phyloP scores from a whole-genome alignment of 1,140 invertebrate species.

The Agrypnia vestita region DNA sequence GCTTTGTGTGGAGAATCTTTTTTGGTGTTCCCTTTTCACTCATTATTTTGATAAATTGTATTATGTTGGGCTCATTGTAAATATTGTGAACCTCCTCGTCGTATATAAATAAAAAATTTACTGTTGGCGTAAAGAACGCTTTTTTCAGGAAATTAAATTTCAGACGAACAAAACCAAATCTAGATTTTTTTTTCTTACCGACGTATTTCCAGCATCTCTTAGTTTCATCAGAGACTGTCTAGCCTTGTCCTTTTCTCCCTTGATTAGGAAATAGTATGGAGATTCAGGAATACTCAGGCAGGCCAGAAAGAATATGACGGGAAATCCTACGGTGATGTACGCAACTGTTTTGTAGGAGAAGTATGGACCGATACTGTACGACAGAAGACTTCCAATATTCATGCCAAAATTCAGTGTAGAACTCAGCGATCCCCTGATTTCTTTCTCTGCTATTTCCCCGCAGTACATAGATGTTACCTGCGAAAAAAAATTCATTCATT shows the following conservation, averaged over 20 bases:
- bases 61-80: too few species aligned
- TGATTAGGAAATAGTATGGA: constrained; percentile 67
- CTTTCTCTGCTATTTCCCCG: constrained; percentile 73
- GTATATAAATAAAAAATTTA: too few species aligned
- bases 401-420: constrained; percentile 71
- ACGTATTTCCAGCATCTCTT: constrained; percentile 52
- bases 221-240: constrained; percentile 62
- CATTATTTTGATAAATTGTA: too few species aligned
- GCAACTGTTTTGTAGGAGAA: constrained; percentile 71
- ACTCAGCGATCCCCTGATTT: constrained; percentile 72
- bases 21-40: too few species aligned
- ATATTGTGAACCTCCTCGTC: too few species aligned
- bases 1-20: too few species aligned
- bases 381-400: constrained; percentile 73
- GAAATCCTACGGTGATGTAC: constrained; percentile 69
- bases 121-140: too few species aligned
- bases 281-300: constrained; percentile 73
- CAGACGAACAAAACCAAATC: too few species aligned
- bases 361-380: constrained; percentile 71
- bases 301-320: constrained; percentile 66
- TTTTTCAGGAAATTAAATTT: too few species aligned
- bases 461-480: constrained; percentile 72
- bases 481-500: too few species aligned
- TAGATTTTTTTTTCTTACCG: neutral
- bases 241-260: constrained; percentile 59